Percentiles rank a stretch among this genome's conserved stretches.
Conservation (phyloP, 2,797 vertebrate species). For the Australoheros facetus region DNA sequence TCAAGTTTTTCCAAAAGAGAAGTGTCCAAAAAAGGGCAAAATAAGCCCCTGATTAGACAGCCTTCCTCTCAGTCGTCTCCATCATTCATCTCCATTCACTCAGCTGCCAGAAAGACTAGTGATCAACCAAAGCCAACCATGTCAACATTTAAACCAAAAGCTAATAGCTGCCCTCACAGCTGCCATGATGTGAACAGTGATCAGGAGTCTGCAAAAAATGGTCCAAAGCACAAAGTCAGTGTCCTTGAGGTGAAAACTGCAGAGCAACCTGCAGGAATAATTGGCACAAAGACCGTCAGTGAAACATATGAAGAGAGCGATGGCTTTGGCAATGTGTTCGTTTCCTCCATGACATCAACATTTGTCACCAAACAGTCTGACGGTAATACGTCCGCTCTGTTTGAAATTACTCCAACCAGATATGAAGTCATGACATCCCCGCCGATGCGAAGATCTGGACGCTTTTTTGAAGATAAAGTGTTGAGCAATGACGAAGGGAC, state of each 20-base stretch:
- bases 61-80: conserved; percentile 85
- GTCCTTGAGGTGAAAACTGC: conserved; percentile 85
- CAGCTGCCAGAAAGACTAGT: conserved; percentile 84
- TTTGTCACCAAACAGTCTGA: conserved; percentile 87
- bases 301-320: conserved; percentile 88
- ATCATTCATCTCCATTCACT: conserved; percentile 90
- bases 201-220: conserved; percentile 26
- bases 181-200: conserved; percentile 19
- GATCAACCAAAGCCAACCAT: conserved; percentile 70
- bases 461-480: conserved; percentile 69
- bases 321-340: conserved; percentile 84
- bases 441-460: conserved; percentile 67
- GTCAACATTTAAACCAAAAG: conserved; percentile 64
- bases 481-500: conserved; percentile 73
- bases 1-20: conserved; percentile 38
- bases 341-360: conserved; percentile 83
- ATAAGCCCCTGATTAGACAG: conserved; percentile 62
- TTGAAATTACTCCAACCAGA: conserved; percentile 74
- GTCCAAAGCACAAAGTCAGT: conserved; percentile 79
- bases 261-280: conserved; percentile 75
- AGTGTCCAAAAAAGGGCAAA: not conserved
- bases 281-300: conserved; percentile 83
- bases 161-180: conserved; percentile 16
- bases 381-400: conserved; percentile 70
- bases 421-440: conserved; percentile 82